Base-by-base conservation (phyloP, 2,888 invertebrate genomes). In the Creontiades dilutus region DNA sequence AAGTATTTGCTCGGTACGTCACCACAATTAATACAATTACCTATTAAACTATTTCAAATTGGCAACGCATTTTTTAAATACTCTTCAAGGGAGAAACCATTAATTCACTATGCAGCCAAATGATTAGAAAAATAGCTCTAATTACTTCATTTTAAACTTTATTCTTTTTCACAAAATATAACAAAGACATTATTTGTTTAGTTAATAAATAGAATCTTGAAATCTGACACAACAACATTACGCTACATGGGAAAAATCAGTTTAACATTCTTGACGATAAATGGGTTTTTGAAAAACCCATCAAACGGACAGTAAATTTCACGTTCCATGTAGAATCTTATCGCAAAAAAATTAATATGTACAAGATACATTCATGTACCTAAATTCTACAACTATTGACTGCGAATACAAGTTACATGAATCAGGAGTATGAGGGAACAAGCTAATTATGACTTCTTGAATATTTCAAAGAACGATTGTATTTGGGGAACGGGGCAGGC, bases 181-280 rank as follows among this genome's bases (percentile, higher is more conserved):
- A 82, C 81, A 61, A 57, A 88, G 27, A 61, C 46, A 78, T 37
- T 37, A 37, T 55, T 89, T 68, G 14, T 89, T 84, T 61, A 27
- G 27, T 89, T 68, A 82, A 89, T 84, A 89, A 89, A 89, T 89
- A 89, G 89, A 89, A 89, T 84, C 82, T 89, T 47, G 81, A 89
- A 86, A 81, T 75, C 76, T 12, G 78, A 78, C 88, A 78, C 88
- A 88, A 88, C 80, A 88, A 78, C 27, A 88, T 27, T 61, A 85
- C 57, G 37, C 55, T 82, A 82, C 52, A 23, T 14, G 48, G 37
- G 37, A 80, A 80, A 80, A 82, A 48, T 23, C 23, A 46, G n/a
- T 16, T 19, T n/a, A 7, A 46, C 12, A 81, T 46, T 46, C 23
- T 47, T 46, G 37, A 37, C 37, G 7, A 37, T 19, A 46, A 81